Base-by-base conservation (phyloP, 2,888 invertebrate genomes). In the Amphimallon solstitiale region DNA sequence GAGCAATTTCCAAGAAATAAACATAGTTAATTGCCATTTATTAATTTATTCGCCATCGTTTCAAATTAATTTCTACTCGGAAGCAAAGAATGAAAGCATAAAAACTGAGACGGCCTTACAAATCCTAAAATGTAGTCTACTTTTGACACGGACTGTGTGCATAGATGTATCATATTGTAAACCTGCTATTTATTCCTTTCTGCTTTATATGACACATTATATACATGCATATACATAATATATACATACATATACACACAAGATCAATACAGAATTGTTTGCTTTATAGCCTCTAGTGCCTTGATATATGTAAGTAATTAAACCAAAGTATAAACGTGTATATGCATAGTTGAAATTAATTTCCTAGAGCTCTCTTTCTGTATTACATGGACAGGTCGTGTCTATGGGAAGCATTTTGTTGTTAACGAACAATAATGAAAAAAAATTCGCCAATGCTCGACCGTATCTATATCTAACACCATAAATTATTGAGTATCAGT, bases 241-340 rank as follows among this genome's bases (percentile, higher is more conserved):
- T 2, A 21, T 12, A 23, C 29, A 49, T 21, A 29, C 48, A 14
- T 14, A 15, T 17, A 35, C 51, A 51, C 23, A 21, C 21, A 37
- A 10, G 43, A 35, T 60, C 60, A 46, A 60, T 60, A 60, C 60
- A 29, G 34, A 46, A 60, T 60, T 60, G 60, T 46, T 60, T 60
- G 60, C 46, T 60, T 60, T 60, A 60, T 60, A 45, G 35, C 60
- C 60, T 45, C 35, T 29, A 60, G 45, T 60, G 35, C 60, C 35
- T 59, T 60, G 60, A 60, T 60, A 60, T 45, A 60, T 60, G 60
- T 46, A 45, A 60, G 60, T 60, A 60, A 60, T 60, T 60, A 60
- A 43, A 60, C n/a, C 60, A 60, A 59, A 45, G 45, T 59, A 38
- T 59, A 59, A 59, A 23, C 59, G 54, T 49, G 51, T 51, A 14